Evolutionary conservation across 2,888 invertebrate species (phyloP).

Genomic region (Colletes collaris): DNA sequence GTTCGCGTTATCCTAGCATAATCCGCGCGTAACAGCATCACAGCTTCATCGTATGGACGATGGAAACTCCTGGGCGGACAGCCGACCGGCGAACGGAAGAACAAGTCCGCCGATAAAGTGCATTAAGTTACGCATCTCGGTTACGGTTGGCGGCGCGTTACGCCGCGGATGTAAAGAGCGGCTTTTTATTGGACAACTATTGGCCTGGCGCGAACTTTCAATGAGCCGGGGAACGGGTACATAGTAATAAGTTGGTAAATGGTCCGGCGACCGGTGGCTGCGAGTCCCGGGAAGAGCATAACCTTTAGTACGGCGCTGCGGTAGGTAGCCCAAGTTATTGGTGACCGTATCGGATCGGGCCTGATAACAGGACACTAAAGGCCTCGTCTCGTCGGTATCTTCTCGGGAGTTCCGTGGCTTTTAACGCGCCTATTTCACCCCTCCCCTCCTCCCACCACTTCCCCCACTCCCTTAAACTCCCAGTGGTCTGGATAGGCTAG

Average conservation of each 20-base stretch:
- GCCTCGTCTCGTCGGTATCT: slow-evolving; percentile 71
- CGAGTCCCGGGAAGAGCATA: slow-evolving; percentile 54
- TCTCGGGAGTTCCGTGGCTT: slow-evolving; percentile 39
- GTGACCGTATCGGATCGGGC: slow-evolving; percentile 76
- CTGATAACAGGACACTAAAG: slow-evolving; percentile 77
- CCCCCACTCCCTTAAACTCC: not conserved
- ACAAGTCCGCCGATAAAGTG: slow-evolving; percentile 59
- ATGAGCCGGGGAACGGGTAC: slow-evolving; percentile 64
- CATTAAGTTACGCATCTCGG: slow-evolving; percentile 66
- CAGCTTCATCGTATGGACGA: slow-evolving; percentile 25
- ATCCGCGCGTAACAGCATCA: slow-evolving; percentile 18
- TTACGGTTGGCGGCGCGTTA: slow-evolving; percentile 48
- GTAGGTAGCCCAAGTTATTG: slow-evolving; percentile 77
- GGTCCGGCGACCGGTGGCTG: slow-evolving; percentile 68
- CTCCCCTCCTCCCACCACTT: slow-evolving; percentile 20
- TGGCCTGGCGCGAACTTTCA: slow-evolving; percentile 67
- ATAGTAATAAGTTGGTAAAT: slow-evolving; percentile 71
- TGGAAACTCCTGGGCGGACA: slow-evolving; percentile 4
- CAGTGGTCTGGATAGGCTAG: slow-evolving; percentile 45
- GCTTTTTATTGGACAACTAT: slow-evolving; percentile 70
- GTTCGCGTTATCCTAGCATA: not conserved
- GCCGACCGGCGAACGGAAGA: slow-evolving; percentile 42
- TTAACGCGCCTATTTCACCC: slow-evolving; percentile 48
- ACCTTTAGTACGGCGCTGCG: slow-evolving; percentile 73
- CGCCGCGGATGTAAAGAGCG: slow-evolving; percentile 64